Base-by-base conservation (phyloP, 2,113 vertebrate species). In the Menura novaehollandiae region DNA sequence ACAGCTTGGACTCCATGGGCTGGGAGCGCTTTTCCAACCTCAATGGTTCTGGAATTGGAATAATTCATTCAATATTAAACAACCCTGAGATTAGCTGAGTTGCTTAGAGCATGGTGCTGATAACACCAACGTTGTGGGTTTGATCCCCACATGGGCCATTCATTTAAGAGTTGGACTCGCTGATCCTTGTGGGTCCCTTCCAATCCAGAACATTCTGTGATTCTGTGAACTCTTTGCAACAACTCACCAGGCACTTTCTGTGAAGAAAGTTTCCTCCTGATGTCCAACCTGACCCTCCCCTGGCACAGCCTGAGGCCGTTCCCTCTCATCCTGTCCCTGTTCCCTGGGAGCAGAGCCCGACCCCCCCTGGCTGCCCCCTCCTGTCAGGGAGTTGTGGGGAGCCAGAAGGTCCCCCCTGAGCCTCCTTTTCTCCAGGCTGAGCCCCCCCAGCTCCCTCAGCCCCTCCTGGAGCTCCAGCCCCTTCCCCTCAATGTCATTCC, bases 11-110 rank as follows among this genome's bases (percentile, higher is more conserved):
- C 47, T n/a, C 2, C 0, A 2, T 44, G 53, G 46, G 0, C 63
- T 77, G 0, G 33, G 7, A 53, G 8, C 22, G 1, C 3, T 77
- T 60, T 6, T 33, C 63, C 46, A 62, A 0, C 12, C 2, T 13
- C 0, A 33, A 0, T 15, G 15, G 17, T 69, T 37, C 39, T 62
- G 39, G 10, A 33, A 15, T 3, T 62, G 33, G 28, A 46, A 44
- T 19, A 39, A 69, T 62, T 69, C 8, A 53, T 62, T 62, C 28
- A 53, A 5, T n/a, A n/a, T n/a, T 39, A 33, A 20, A 39, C 13
- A 37, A 1, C 15, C 33, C 47, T 26, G 56, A 32, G 39, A 26
- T 44, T 2, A 10, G 10, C 37, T 43, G 37, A 18, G 30, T 33
- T 41, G 15, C 30, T 19, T 3, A 24, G 32, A 37, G 33, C 26